These are phyloP conservation scores for Phocides pigmalion DNA, from an alignment of 1,140 invertebrate genomes.

Conservation along the genomic window DNA sequence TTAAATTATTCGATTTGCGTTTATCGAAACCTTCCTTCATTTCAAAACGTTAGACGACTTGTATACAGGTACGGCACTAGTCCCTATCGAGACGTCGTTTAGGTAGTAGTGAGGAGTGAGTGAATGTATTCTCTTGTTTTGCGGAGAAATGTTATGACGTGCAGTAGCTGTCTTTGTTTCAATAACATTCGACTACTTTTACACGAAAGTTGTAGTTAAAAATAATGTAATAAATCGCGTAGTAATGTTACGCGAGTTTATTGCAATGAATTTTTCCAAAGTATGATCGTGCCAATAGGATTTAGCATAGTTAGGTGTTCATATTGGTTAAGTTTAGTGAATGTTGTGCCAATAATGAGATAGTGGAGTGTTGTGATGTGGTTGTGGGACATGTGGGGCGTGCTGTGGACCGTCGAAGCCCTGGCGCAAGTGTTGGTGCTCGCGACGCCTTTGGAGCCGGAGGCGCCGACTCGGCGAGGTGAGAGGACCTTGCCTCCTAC, in stretches of 20 bases:
- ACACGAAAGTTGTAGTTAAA: conserved; percentile 48
- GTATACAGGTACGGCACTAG: conserved; percentile 44
- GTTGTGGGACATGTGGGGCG: conserved; percentile 81
- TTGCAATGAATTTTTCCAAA: conserved; percentile 75
- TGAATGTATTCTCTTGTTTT: conserved; percentile 56
- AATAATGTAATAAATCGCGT: conserved; percentile 68
- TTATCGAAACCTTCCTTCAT: conserved; percentile 35
- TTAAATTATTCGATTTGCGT: conserved; percentile 5
- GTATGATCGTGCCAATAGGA: conserved; percentile 81
- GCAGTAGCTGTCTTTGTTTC: conserved; percentile 79
- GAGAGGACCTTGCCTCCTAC: conserved; percentile 70
- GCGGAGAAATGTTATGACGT: conserved; percentile 80
- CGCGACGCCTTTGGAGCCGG: conserved; percentile 70
- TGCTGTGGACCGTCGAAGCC: conserved; percentile 70
- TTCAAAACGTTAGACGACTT: conserved; percentile 35
- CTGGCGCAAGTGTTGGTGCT: conserved; percentile 63
- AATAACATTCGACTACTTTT: conserved; percentile 65
- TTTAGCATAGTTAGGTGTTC: conserved; percentile 79
- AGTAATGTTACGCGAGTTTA: conserved; percentile 46
- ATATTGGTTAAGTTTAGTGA: conserved; percentile 80
- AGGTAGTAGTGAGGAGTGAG: conserved; percentile 46
- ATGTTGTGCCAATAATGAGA: conserved; percentile 82
- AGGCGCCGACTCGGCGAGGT: conserved; percentile 66
- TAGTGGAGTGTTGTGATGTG: conserved; percentile 82
- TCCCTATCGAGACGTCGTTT: conserved; percentile 37